These are phyloP conservation scores for Sphaeramia orbicularis DNA, from an alignment of 2,797 vertebrate species.

Conservation along the genomic window DNA sequence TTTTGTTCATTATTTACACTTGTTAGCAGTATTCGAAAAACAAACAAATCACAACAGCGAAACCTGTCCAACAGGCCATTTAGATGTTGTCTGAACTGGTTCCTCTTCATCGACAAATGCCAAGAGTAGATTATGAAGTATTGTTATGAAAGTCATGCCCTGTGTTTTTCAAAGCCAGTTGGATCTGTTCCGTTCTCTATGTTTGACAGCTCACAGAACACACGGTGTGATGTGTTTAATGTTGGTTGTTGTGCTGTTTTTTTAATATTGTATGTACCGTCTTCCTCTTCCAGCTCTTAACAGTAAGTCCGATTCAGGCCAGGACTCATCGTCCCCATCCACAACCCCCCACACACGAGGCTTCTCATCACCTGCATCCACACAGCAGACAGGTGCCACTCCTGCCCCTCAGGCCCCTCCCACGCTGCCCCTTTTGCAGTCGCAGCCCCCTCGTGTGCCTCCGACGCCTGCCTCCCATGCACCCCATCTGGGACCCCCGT, in stretches of 20 bases:
- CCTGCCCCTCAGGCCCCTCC: constrained; percentile 46
- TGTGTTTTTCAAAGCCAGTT: no score
- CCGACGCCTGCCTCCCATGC: constrained; percentile 78
- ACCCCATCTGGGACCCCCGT: constrained; percentile 77
- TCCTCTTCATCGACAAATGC: background rate
- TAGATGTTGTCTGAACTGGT: background rate
- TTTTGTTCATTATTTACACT: no score
- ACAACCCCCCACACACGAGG: constrained; percentile 73
- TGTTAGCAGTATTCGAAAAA: background rate
- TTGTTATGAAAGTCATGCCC: no score
- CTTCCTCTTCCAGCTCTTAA: constrained; percentile 62
- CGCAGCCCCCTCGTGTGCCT: constrained; percentile 72
- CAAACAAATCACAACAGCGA: constrained; percentile 1
- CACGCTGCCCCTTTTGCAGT: constrained; percentile 29
- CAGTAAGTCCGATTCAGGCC: constrained; percentile 76
- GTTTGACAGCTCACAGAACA: no score
- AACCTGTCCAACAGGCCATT: constrained; percentile 2
- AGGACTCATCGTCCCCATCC: constrained; percentile 76
- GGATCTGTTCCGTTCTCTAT: no score
- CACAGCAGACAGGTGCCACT: constrained; percentile 39
- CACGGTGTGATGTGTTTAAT: background rate
- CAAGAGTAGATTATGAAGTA: no score
- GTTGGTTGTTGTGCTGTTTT: background rate
- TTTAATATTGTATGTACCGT: background rate
- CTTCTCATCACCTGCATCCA: constrained; percentile 65